phyloP scores from a whole-genome alignment of 2,797 vertebrate genomes.

The Tinamus major region DNA sequence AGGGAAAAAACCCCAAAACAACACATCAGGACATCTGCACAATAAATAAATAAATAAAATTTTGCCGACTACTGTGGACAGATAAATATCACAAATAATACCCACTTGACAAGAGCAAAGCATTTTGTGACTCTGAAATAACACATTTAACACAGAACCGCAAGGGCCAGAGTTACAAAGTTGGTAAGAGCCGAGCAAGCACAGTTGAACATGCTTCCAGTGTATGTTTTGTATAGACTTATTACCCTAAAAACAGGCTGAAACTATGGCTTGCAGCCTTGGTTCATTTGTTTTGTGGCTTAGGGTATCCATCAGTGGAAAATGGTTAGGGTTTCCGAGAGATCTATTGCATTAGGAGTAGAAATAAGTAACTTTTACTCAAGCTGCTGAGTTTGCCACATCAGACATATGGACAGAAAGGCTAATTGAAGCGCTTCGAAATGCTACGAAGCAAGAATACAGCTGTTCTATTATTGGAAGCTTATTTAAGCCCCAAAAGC shows the following conservation, averaged over 20 bases:
- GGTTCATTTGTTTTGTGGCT: background rate
- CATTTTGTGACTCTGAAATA: background rate
- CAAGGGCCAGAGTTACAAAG: background rate
- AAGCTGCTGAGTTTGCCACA: background rate
- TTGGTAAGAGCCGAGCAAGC: background rate
- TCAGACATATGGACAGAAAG: background rate
- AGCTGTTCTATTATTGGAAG: background rate
- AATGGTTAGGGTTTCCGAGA: background rate
- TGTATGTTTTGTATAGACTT: background rate
- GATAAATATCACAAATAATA: constrained; percentile 40
- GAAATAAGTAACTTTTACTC: background rate
- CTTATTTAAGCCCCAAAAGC: background rate
- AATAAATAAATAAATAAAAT: background rate
- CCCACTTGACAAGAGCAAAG: background rate
- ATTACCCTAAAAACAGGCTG: background rate
- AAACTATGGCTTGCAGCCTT: background rate
- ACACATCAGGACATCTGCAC: background rate
- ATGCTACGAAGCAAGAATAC: background rate
- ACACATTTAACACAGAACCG: background rate
- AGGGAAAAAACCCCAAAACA: constrained; percentile 43
- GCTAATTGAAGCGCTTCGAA: background rate
- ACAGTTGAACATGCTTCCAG: background rate
- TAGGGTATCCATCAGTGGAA: background rate
- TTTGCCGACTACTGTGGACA: constrained; percentile 51
- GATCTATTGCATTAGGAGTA: background rate